Evolutionary conservation across 30 jellyfish, hydroid and myxozoan genomes (phyloP), one percentile per base, ranked within the genome.

Genomic region (Rhopilema esculentum): DNA sequence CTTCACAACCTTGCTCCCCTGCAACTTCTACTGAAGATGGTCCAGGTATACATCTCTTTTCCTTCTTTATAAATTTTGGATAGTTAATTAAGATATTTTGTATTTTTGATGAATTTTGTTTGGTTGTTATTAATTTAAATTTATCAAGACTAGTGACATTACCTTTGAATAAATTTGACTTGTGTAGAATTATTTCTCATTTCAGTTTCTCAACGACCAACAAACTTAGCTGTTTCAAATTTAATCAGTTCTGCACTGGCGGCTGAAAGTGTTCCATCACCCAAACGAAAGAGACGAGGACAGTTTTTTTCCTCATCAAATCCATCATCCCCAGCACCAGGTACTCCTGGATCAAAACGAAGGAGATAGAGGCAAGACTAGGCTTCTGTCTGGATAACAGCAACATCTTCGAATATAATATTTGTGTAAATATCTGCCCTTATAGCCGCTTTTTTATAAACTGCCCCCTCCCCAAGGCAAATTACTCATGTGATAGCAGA

Each of bases 281-380:
- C 99, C 24, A 95, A 95, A 80, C 95, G 99, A 22, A 95, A 95
- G 62, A 86, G 98, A 63, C 97, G 93, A 33, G 99, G 97, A 22
- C 97, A 87, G 77, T 77, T 90, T 62, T 83, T 73, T 32, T 87
- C 96, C 0, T 77, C 95, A 21, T 95, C 99, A 31, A 97, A 95
- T 50, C 99, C 99, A 1, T 90, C 97, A 8, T 95, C 99, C 0
- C 97, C 97, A n/a, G 97, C 92, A 20, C 99, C 99, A 30, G 99
- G 92, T 19, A 87, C 98, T 1, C 96, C 99, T n/a, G 95, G 97
- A 17, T 76, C 91, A 26, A 88, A 88, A 52, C 51, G 96, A 28
- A 80, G 96, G 48, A 91, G 96, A 50, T 85, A 53, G 23, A 32
- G 26, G 70, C 26, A 30, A 9, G 65, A 28, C 9, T 4, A 6